Evolutionary conservation across 2,113 vertebrate species (phyloP), one percentile per base, ranked within the genome.

Genomic region (Laterallus jamaicensis): DNA sequence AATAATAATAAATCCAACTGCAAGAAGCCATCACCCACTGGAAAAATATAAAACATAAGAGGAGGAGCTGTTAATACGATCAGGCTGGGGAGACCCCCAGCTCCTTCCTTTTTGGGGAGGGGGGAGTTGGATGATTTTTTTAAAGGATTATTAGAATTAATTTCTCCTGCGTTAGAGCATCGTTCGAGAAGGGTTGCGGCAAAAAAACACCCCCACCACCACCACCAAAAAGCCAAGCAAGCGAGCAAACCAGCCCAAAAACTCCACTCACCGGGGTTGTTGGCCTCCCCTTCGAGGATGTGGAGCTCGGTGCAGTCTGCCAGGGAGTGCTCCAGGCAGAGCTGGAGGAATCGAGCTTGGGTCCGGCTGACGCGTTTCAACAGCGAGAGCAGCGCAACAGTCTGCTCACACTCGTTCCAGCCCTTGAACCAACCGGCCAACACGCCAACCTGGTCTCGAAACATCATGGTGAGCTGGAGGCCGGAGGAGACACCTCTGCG

Each of bases 321-420:
- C 87, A 99, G 98, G 62, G 99, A 99, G 95, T 99, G 99, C 98
- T 99, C 99, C 96, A 99, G 98, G 91, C 99, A 99, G 89, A 99
- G 99, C 98, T 99, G 99, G 91, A 99, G 98, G 97, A 99, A 99
- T 77, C 99, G 99, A 79, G 99, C 99, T 95, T 99, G 99, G 79
- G 99, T 99, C 97, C 98, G 98, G 97, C 99, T 99, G 96, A 99
- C 98, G 82, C 99, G 97, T 97, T 99, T 99, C 95, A 99, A 97
- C 96, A 99, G 96, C 6, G 99, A 99, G 86, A 99, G 98, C 98
- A 99, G 97, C 37, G 99, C 99, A 97, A 99, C 99, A 54, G 99
- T 99, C 98, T 99, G 99, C 92, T 99, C 99, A 19, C 99, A 99
- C 97, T 99, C 99, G 26, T 99, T 99, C 99, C 99, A 99, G 93